Conservation (phyloP, 37 sponge, comb jelly and placozoan genomes). For the Oscarella lobularis region DNA sequence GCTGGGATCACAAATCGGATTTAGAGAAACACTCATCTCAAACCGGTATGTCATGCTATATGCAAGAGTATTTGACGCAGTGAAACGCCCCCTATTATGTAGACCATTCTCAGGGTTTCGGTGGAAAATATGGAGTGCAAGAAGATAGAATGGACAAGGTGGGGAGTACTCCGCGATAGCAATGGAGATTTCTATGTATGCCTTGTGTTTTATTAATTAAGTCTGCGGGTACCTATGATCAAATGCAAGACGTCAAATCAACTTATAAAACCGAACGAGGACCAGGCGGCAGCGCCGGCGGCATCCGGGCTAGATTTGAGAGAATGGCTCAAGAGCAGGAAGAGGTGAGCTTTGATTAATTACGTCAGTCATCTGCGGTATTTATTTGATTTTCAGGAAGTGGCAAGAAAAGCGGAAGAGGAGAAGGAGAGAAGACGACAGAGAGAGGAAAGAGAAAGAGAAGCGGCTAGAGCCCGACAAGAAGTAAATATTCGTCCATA, state of each 20-base stretch:
- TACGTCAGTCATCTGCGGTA: too few relatives aligned
- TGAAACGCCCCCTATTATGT: too few relatives aligned
- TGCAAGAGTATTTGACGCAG: too few relatives aligned
- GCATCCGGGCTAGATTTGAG: constrained; percentile 53
- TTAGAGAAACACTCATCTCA: constrained; percentile 75
- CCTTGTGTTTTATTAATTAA: background rate
- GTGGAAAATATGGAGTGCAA: constrained; percentile 18
- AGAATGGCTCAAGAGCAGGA: constrained; percentile 43
- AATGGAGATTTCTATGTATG: background rate
- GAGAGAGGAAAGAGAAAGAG: constrained; percentile 11
- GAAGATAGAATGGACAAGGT: constrained; percentile 11
- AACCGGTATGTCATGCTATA: constrained; percentile 43
- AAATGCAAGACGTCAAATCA: constrained; percentile 62
- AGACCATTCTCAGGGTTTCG: constrained; percentile 6
- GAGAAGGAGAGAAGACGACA: constrained; percentile 25
- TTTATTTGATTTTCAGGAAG: background rate
- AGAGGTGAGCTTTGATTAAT: too few relatives aligned
- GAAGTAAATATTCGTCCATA: background rate
- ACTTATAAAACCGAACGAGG: background rate
- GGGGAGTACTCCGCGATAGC: background rate
- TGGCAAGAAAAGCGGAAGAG: constrained; percentile 4
- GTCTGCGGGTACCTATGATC: constrained; percentile 68
- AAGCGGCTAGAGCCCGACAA: background rate
- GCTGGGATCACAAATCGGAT: constrained; percentile 59
- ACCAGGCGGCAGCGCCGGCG: constrained; percentile 35